A percentile compares a stretch with the other conserved stretches of the same genome.
Evolutionary conservation across 2,797 vertebrate genomes (phyloP).

Genomic region (Chloroceryle amazona): DNA sequence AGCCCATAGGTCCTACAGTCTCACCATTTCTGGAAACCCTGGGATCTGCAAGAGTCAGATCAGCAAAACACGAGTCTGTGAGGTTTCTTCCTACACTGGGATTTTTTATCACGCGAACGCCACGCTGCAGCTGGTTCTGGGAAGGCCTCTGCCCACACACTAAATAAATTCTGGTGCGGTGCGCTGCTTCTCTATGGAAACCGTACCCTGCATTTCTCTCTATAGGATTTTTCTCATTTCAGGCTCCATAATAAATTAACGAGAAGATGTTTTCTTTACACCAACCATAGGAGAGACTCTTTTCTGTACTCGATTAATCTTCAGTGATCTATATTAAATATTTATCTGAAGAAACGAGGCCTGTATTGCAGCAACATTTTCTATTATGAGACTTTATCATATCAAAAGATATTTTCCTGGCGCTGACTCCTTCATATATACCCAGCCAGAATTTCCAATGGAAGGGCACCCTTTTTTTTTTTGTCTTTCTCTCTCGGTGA

Average conservation of each 20-base stretch:
- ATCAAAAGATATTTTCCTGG: slow-evolving; percentile 78
- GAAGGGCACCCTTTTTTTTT: slow-evolving; percentile 63
- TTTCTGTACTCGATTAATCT: slow-evolving; percentile 82
- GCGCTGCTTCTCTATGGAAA: slow-evolving; percentile 74
- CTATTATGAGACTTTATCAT: slow-evolving; percentile 83
- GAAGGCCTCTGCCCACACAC: slow-evolving; percentile 67
- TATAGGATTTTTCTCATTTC: slow-evolving; percentile 73
- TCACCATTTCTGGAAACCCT: background rate
- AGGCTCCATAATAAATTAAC: slow-evolving; percentile 78
- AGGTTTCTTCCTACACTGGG: slow-evolving; percentile 5
- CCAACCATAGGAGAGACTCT: slow-evolving; percentile 62
- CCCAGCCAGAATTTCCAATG: slow-evolving; percentile 76
- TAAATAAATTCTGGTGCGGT: slow-evolving; percentile 65
- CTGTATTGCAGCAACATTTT: slow-evolving; percentile 81
- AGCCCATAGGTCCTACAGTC: fast-evolving
- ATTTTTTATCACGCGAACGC: background rate
- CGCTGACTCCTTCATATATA: slow-evolving; percentile 48
- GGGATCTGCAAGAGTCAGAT: background rate
- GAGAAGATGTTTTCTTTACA: slow-evolving; percentile 74
- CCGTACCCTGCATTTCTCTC: slow-evolving; percentile 33
- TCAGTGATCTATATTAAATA: slow-evolving; percentile 86
- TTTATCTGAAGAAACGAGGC: slow-evolving; percentile 82
- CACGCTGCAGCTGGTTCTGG: slow-evolving; percentile 67
- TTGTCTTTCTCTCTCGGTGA: slow-evolving; percentile 39
- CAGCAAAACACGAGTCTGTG: background rate